Percentiles rank a stretch among this genome's conserved stretches.
phyloP scores from a whole-genome alignment of 2,797 vertebrate species.

The Chelonia mydas region DNA sequence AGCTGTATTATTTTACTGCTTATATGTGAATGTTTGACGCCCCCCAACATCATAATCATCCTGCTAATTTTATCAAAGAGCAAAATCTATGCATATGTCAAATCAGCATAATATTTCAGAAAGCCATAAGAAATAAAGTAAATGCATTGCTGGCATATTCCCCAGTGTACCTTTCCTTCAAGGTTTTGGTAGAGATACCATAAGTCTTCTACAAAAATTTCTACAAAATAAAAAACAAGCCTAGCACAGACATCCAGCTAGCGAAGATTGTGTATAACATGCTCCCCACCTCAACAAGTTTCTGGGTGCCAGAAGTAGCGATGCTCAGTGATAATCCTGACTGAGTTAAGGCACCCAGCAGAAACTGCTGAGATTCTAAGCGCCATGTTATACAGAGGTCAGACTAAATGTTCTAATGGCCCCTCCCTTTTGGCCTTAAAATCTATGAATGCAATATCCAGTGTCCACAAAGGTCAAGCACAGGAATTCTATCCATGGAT shows the following conservation, averaged over 20 bases:
- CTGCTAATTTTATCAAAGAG: not conserved
- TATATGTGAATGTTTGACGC: not conserved
- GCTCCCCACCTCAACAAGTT: not conserved
- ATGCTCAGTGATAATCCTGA: not conserved
- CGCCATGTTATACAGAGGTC: not conserved
- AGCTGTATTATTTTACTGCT: not conserved
- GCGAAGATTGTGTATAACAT: not conserved
- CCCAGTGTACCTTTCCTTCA: not conserved
- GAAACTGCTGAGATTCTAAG: not conserved
- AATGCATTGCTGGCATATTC: not conserved
- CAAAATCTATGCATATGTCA: not conserved
- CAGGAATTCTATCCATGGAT: not conserved
- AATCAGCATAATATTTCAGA: not conserved
- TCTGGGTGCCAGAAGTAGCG: not conserved
- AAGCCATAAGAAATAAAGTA: not conserved
- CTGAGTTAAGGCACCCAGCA: not conserved
- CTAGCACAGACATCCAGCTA: not conserved
- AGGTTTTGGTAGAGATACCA: not conserved
- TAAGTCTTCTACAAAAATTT: not conserved
- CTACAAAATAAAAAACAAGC: not conserved
- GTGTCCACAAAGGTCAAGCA: not conserved
- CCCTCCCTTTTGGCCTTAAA: not conserved
- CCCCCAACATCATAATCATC: not conserved
- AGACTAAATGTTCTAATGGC: not conserved
- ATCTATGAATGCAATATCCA: not conserved